Conservation (phyloP, 1,140 invertebrate genomes). For the Cepaea nemoralis region DNA sequence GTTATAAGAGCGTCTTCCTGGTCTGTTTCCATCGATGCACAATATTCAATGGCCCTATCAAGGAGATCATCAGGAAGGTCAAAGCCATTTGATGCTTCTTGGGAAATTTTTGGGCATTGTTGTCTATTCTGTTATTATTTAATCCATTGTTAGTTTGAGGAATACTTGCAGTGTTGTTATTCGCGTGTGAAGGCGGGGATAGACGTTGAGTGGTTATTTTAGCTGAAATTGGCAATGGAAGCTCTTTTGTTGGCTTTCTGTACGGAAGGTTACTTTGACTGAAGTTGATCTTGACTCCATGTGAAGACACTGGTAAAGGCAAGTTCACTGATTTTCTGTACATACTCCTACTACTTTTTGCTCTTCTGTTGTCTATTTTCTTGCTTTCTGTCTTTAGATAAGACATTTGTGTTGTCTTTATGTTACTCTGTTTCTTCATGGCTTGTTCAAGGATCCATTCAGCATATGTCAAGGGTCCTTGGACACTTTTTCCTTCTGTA, state of each 20-base stretch:
- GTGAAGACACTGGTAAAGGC: neutral
- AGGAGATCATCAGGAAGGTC: constrained; percentile 28
- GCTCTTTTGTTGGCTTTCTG: constrained; percentile 28
- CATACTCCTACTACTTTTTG: neutral
- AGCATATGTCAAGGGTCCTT: constrained; percentile 25
- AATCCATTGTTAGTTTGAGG: neutral
- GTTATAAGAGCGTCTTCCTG: constrained; percentile 4
- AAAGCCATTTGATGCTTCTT: neutral
- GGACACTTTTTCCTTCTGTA: constrained; percentile 24
- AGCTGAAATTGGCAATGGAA: constrained; percentile 12
- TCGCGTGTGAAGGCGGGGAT: neutral
- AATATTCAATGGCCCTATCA: constrained; percentile 33
- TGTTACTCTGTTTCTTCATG: constrained; percentile 4
- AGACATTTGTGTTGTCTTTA: neutral
- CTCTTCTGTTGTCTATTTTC: neutral
- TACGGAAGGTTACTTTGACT: neutral
- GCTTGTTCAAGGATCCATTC: constrained; percentile 29
- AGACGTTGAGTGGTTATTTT: neutral
- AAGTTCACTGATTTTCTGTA: constrained; percentile 12
- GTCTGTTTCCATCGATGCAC: constrained; percentile 20
- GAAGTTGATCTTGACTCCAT: neutral
- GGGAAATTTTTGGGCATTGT: too few relatives aligned
- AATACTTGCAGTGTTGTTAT: neutral
- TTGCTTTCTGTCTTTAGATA: neutral
- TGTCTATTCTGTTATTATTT: neutral